These are phyloP conservation scores for Terebella lapidaria DNA, from an alignment of 2,888 invertebrate genomes.

Conservation along the genomic window DNA sequence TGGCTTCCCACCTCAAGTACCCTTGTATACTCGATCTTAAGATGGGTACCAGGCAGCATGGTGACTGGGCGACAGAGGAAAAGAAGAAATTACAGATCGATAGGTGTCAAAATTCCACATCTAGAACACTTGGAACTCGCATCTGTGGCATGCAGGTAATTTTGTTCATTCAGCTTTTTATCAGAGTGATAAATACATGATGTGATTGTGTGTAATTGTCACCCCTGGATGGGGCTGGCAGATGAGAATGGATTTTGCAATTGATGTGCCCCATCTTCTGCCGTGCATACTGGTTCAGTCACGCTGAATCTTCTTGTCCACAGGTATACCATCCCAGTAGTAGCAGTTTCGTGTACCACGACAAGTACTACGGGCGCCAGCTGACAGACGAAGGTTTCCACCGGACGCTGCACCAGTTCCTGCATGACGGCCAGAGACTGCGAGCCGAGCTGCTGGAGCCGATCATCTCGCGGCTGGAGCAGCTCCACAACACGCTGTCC, in stretches of 20 bases:
- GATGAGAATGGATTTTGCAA: background rate
- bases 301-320: constrained; percentile 17
- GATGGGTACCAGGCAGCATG: constrained; percentile 60
- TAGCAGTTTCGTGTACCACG: constrained; percentile 56
- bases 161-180: background rate
- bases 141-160: background rate
- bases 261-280: background rate
- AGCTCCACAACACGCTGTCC: constrained; percentile 49
- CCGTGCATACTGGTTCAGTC: background rate
- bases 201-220: background rate
- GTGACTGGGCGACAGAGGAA: constrained; percentile 54
- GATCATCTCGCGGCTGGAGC: constrained; percentile 53
- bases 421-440: constrained; percentile 56
- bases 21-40: constrained; percentile 61
- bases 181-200: background rate
- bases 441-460: constrained; percentile 50
- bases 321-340: constrained; percentile 58
- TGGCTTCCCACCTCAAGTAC: constrained; percentile 57
- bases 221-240: background rate
- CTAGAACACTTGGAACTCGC: background rate
- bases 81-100: background rate
- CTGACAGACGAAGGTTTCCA: constrained; percentile 56
- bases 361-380: constrained; percentile 59
- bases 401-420: constrained; percentile 55
- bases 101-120: background rate